phyloP scores from a whole-genome alignment of 2,113 vertebrate genomes.

The Ameiurus melas region DNA sequence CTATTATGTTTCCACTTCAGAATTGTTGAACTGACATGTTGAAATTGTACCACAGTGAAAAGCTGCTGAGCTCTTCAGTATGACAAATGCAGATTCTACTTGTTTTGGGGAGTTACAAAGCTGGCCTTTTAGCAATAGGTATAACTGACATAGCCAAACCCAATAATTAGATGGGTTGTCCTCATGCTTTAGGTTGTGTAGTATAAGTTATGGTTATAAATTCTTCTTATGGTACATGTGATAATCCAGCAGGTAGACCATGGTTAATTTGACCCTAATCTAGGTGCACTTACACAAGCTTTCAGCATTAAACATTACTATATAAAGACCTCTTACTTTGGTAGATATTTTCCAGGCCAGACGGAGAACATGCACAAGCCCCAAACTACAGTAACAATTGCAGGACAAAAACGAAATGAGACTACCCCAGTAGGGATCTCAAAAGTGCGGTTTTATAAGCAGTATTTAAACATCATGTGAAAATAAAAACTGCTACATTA shows the following conservation, averaged over 20 bases:
- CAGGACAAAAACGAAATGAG: background rate
- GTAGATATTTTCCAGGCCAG: background rate
- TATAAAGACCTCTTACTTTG: background rate
- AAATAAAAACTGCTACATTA: background rate
- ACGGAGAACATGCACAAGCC: background rate
- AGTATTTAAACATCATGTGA: background rate
- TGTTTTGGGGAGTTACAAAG: background rate
- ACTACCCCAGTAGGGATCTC: background rate
- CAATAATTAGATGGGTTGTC: background rate
- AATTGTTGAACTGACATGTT: background rate
- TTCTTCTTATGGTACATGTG: background rate
- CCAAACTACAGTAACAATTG: background rate
- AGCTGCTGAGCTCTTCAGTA: background rate
- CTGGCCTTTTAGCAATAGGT: background rate
- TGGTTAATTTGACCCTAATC: background rate
- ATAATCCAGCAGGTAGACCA: background rate
- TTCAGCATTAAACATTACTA: background rate
- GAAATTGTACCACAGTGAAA: background rate
- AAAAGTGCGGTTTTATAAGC: background rate
- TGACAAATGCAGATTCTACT: background rate
- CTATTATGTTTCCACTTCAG: background rate
- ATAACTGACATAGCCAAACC: background rate
- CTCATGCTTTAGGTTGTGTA: background rate
- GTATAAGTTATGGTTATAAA: background rate
- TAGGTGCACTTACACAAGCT: background rate